Base-by-base conservation (phyloP, 2,113 vertebrate genomes). In the Macroglossus sobrinus region DNA sequence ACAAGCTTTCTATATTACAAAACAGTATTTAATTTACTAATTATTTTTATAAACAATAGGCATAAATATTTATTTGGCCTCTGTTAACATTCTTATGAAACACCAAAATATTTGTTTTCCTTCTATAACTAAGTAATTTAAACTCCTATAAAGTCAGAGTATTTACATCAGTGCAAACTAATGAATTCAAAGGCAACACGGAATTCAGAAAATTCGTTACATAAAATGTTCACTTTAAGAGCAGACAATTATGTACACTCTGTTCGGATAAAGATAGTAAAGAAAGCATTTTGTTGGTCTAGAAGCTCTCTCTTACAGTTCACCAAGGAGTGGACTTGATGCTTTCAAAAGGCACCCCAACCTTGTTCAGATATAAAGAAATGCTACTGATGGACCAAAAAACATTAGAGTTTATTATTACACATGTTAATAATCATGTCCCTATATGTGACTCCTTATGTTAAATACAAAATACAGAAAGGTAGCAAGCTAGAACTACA, bases 291-390 rank as follows among this genome's bases (percentile, higher is more conserved):
- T 97, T 79, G 90, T 97, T 90, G 91, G 89, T 97, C 81, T 90
- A 96, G 95, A 98, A 96, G 95, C 90, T 95, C 95, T 93, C 94
- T 97, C 97, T 98, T 96, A 98, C n/a, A 91, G 97, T 11, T 95
- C 84, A 33, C 63, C 91, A 72, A 93, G 71, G 93, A 95, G 93
- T 61, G 47, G 47, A 92, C 75, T 66, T 40, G 33, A 64, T 69
- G 55, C 68, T 78, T 78, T n/a, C 35, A 59, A 94, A 85, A 91
- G 63, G 68, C 53, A 96, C 78, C 30, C 84, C 28, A 78, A 96
- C 68, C 18, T 50, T 50, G 57, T 68, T 94, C 84, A 98, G 82
- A 75, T 40, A 97, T 72, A 45, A 93, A 84, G 78, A 97, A 93
- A 71, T 59, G 33, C 28, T 89, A 89, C 72, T 26, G 13, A 19